Percentiles rank a stretch among this genome's conserved stretches.
These are phyloP conservation scores for Octodon degus DNA, from an alignment of 2,113 vertebrate species.

Conservation along the genomic window DNA sequence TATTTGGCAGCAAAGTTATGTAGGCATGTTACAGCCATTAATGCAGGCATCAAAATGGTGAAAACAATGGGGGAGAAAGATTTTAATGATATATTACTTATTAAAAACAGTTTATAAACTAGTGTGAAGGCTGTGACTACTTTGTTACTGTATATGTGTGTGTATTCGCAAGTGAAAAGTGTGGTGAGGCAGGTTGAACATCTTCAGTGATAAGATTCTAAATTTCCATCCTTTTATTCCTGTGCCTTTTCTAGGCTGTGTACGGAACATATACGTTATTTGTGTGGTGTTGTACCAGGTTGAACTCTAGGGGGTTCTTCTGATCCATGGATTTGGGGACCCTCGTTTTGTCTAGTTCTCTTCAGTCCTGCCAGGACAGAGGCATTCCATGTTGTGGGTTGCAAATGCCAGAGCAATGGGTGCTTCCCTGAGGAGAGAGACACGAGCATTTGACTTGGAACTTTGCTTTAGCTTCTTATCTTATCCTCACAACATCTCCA, in stretches of 20 bases:
- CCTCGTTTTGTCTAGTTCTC: neutral
- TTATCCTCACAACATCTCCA: neutral
- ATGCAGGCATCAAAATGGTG: neutral
- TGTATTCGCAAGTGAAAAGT: neutral
- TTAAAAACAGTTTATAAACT: constrained; percentile 46
- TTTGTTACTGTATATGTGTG: neutral
- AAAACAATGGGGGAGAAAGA: neutral
- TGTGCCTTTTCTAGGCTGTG: neutral
- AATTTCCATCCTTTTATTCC: constrained; percentile 8
- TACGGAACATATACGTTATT: neutral
- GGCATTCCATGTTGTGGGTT: neutral
- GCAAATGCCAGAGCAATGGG: neutral
- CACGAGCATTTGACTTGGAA: neutral
- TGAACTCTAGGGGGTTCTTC: neutral
- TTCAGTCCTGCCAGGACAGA: neutral
- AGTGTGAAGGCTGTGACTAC: neutral
- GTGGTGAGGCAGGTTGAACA: neutral
- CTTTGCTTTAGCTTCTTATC: constrained; percentile 1
- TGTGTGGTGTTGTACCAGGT: neutral
- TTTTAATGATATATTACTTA: constrained; percentile 32
- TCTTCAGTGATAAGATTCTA: neutral
- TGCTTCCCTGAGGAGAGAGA: neutral
- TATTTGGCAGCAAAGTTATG: neutral
- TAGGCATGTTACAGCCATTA: neutral
- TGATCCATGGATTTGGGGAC: neutral